Base-by-base conservation (phyloP, 2,113 vertebrate species). In the Pollimyrus isidori region DNA sequence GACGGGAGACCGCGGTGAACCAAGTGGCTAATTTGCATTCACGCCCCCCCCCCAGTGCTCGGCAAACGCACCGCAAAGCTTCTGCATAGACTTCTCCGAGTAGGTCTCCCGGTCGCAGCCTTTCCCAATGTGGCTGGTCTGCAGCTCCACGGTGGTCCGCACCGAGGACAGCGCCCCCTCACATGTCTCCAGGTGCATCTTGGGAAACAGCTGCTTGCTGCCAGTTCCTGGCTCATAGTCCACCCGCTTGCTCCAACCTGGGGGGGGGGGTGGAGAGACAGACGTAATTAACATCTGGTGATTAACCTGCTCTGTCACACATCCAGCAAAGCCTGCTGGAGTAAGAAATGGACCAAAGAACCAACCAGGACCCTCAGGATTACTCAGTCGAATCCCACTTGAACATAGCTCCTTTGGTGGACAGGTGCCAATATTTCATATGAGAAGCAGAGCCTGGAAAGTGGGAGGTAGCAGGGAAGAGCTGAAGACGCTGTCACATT, bases 101-200 rank as follows among this genome's bases (percentile, higher is more conserved):
- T 99, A 99, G 0, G 98, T 98, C 92, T 99, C 97, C 0, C 97
- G 96, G 89, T 99, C 97, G 2, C 98, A 99, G 90, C 98, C 98
- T 88, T 98, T 98, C 19, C 97, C 97, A 0, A 97, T 98, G 89
- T 96, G 97, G 42, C 96, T 98, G 76, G 96, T 99, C 94, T 98
- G 97, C 56, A 99, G 94, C 87, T 99, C 97, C 17, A 97, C 96
- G 1, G 95, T 97, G 89, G 96, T 95, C 89, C 97, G 97, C 89
- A 98, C 95, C 0, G 96, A 98, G 1, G 98, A 99, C 90, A 99
- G 96, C 0, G 96, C 97, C 0, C 96, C 97, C 0, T 97, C 98
- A 39, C 98, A 99, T 0, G 97, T 99, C 94, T 99, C 98, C 90
- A 99, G 95, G 90, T 94, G 97, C 95, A 99, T 97, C 93, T 95